phyloP scores from a whole-genome alignment of 2,797 vertebrate genomes.

The Smutsia temminckii region DNA sequence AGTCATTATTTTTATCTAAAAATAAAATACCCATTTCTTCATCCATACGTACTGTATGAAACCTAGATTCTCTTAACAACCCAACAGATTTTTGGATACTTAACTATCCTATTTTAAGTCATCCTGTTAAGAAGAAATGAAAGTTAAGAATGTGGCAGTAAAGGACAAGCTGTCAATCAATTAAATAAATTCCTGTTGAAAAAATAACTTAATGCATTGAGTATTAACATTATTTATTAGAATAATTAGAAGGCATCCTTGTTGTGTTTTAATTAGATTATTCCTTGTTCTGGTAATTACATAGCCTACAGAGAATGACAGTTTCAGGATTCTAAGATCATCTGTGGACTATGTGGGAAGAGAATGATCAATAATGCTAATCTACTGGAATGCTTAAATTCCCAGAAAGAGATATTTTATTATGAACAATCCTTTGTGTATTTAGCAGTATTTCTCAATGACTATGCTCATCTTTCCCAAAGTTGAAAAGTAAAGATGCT shows the following conservation, averaged over 20 bases:
- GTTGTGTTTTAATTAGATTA: slow-evolving; percentile 85
- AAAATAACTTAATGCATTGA: slow-evolving; percentile 67
- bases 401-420: slow-evolving; percentile 82
- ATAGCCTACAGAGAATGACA: slow-evolving; percentile 82
- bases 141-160: slow-evolving; percentile 42
- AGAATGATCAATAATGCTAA: slow-evolving; percentile 85
- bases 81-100: background rate
- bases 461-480: slow-evolving; percentile 55
- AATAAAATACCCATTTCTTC: background rate
- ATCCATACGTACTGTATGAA: background rate
- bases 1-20: background rate
- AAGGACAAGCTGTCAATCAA: slow-evolving; percentile 74
- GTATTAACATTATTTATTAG: slow-evolving; percentile 83
- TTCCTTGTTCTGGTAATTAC: slow-evolving; percentile 83
- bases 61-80: background rate
- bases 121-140: slow-evolving; percentile 57
- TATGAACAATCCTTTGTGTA: slow-evolving; percentile 76
- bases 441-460: slow-evolving; percentile 76
- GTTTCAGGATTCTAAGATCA: slow-evolving; percentile 83
- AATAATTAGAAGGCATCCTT: slow-evolving; percentile 84
- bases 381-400: slow-evolving; percentile 83
- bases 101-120: slow-evolving; percentile 24
- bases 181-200: slow-evolving; percentile 77
- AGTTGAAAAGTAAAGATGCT: slow-evolving; percentile 59
- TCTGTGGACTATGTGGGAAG: slow-evolving; percentile 79